Conservation (phyloP, 2,113 vertebrate genomes). For the Cyanoliseus patagonus region DNA sequence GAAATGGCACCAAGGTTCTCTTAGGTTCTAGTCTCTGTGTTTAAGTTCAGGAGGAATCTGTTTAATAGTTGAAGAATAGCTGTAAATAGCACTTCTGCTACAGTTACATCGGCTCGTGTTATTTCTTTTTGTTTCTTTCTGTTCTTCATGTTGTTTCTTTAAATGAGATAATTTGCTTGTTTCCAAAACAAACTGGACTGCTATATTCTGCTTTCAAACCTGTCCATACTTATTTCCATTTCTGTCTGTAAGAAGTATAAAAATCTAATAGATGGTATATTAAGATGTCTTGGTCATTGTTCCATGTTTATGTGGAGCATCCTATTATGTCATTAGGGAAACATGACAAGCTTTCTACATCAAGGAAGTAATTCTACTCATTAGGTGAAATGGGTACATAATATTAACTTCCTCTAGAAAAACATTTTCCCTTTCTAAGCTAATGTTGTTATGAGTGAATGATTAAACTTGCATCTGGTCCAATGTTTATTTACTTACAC, state of each 20-base stretch:
- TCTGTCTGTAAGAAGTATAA: not conserved
- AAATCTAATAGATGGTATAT: not conserved
- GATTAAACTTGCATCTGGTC: not conserved
- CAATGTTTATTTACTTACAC: not conserved
- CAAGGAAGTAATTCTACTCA: constrained; percentile 25
- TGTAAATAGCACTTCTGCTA: not conserved
- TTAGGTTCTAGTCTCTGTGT: not conserved
- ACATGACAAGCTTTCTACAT: constrained; percentile 6
- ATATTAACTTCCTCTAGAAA: not conserved
- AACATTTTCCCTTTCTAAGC: not conserved
- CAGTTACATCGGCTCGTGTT: not conserved
- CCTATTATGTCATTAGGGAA: not conserved
- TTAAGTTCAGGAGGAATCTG: not conserved
- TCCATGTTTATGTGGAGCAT: not conserved
- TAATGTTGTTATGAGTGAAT: not conserved
- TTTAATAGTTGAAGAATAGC: not conserved
- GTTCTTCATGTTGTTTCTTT: not conserved
- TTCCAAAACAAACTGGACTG: not conserved
- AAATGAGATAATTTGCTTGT: not conserved
- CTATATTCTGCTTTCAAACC: not conserved
- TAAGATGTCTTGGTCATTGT: not conserved
- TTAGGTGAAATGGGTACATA: not conserved
- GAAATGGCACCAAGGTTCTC: not conserved
- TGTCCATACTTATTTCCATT: not conserved
- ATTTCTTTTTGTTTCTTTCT: too few species aligned